Conservation (phyloP, 2,113 vertebrate species). For the Rhinoptilus africanus region DNA sequence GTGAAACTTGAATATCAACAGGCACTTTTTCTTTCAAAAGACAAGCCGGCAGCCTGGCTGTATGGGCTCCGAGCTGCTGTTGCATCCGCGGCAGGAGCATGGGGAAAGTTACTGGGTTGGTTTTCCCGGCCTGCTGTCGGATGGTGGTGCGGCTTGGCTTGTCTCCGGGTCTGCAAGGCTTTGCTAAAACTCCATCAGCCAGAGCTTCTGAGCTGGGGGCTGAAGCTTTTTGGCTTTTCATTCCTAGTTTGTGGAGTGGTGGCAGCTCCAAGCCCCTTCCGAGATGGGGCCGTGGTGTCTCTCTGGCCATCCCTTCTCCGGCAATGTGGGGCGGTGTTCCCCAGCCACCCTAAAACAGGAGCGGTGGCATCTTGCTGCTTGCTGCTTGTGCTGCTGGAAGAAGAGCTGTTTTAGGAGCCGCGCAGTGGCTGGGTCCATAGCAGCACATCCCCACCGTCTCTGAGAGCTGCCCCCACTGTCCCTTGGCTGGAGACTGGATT, state of each 20-base stretch:
- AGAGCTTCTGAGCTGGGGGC: background rate
- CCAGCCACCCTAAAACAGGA: rapidly evolving
- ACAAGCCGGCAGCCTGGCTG: rapidly evolving
- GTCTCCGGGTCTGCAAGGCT: rapidly evolving
- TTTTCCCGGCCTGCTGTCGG: background rate
- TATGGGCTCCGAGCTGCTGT: background rate
- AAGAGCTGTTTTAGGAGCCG: background rate
- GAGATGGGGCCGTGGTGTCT: rapidly evolving
- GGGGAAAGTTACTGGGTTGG: rapidly evolving
- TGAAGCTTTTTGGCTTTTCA: background rate
- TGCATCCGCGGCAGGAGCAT: rapidly evolving
- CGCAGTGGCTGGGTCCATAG: rapidly evolving
- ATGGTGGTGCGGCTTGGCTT: rapidly evolving
- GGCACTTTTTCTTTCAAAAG: background rate
- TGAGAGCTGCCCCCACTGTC: background rate
- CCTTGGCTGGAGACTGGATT: background rate
- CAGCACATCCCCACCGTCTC: background rate
- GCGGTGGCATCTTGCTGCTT: background rate
- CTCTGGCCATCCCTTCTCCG: background rate
- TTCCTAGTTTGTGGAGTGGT: background rate
- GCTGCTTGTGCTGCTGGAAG: background rate
- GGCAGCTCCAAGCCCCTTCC: background rate
- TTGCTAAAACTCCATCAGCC: background rate
- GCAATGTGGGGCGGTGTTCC: background rate
- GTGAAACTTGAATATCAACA: too few species aligned